A percentile compares a stretch with the other conserved stretches of the same genome.
phyloP scores from a whole-genome alignment of 2,888 invertebrate species.

The Sarcophaga rosellei region DNA sequence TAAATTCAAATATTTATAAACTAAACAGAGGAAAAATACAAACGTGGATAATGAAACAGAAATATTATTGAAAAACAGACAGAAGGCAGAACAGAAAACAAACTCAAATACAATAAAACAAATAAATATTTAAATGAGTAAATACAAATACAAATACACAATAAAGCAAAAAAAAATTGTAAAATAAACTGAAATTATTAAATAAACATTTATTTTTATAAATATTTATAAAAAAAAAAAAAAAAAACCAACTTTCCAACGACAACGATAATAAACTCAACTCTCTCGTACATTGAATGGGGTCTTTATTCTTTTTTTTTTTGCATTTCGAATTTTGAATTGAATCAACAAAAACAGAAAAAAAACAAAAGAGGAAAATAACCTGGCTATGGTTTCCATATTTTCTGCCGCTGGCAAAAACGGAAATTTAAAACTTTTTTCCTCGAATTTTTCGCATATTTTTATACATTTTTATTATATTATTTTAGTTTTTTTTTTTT shows the following conservation, averaged over 20 bases:
- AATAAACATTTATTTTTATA: conserved; percentile 73
- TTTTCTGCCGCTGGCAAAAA: conserved; percentile 4
- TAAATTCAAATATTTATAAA: conserved; percentile 47
- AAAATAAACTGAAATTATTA: conserved; percentile 70
- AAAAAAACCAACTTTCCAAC: neutral
- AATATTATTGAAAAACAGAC: conserved; percentile 26
- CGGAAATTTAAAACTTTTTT: conserved; percentile 58
- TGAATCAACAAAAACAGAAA: conserved; percentile 6
- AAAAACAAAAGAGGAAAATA: neutral
- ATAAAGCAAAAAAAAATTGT: neutral
- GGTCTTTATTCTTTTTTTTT: no score
- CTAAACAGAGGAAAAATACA: conserved; percentile 19
- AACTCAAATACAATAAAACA: neutral
- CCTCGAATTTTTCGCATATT: neutral
- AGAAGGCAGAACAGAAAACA: neutral
- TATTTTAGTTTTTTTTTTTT: no score
- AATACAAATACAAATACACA: neutral
- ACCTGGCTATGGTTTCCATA: neutral
- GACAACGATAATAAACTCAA: neutral
- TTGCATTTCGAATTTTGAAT: neutral
- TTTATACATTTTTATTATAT: neutral
- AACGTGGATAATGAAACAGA: neutral
- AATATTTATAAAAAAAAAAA: neutral
- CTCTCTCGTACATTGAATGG: neutral
- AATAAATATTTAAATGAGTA: neutral